Evolutionary conservation across 2,797 vertebrate genomes (phyloP), one percentile per base, ranked within the genome.

Genomic region (Pseudochirops corinnae): DNA sequence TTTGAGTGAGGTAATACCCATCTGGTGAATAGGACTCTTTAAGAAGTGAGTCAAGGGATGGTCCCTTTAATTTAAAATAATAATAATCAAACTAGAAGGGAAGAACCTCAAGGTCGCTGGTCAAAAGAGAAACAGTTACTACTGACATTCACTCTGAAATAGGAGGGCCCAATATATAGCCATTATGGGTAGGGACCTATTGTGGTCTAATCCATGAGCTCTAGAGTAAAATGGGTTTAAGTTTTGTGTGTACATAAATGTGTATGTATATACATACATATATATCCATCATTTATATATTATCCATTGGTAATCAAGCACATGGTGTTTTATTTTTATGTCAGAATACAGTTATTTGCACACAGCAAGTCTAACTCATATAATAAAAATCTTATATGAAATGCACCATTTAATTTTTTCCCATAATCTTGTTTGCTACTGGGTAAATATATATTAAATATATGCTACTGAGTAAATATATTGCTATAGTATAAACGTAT

Each of bases 361-460:
- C 33, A 53, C 18, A 46, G 60, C 56, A 94, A 96, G 55, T 93
- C 18, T 60, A 96, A 96, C 94, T 96, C 24, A 0, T 33, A 90
- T 94, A 92, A 87, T n/a, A 94, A 97, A 96, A 52, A 57, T 82
- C 53, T 26, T 58, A 4, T 4, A 56, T 87, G 16, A 1, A 46
- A 92, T 55, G 21, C 3, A 82, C 5, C 67, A 82, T 46, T 82
- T 82, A 46, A 82, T 82, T 82, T 82, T n/a, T 82, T 82, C 67
- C n/a, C 7, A 46, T 82, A 46, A 82, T 24, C n/a, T 87, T 90
- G 2, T 92, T 92, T 93, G 33, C 62, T 16, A 67, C 5, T n/a
- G 62, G 93, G 90, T 92, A 91, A 74, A 46, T 94, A 1, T 94
- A 1, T 74, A 94, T 56, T 67, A 91, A 95, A 96, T 94, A 33